Evolutionary conservation across 2,113 vertebrate genomes (phyloP), one percentile per base, ranked within the genome.

Genomic region (Raphicerus campestris): DNA sequence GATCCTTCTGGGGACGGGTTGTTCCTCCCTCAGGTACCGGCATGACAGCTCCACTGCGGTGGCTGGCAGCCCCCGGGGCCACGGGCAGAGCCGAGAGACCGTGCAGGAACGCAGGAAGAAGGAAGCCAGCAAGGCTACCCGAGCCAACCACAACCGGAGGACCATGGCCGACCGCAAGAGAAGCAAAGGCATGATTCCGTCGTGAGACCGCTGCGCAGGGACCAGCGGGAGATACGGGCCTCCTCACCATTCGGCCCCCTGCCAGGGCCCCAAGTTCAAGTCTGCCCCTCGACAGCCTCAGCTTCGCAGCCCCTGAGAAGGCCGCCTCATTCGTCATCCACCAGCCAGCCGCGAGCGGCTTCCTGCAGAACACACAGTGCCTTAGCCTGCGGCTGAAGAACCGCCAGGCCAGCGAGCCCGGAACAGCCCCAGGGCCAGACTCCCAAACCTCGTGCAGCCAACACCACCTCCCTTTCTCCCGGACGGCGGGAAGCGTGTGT

Each of bases 181-280:
- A 93, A 99, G 98, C 97, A 99, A 99, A 98, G 99, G 99, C 98
- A 99, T 99, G 99, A 99, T 99, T 97, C 99, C 99, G 0, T 99
- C 99, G 94, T 99, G 99, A 99, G 77, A 24, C 91, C 35, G 0
- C 60, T 0, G 3, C 0, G 0, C 0, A 8, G 19, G 1, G 30
- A 35, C 89, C 82, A 45, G 42, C 0, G 30, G 61, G 14, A 2
- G 14, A 53, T 24, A 39, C 81, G 28, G 66, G 51, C 26, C 93
- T 26, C 63, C 35, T n/a, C 70, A 61, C 96, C 63, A 0, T 0
- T 15, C 47, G 53, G n/a, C 81, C 10, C 2, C 0, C 16, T 75
- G 16, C 55, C 0, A 6, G 78, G 89, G 55, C 6, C 81, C 85
- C 90, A 89, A 5, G 73, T 61, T 45, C 1, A 2, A 20, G 75